Conservation (phyloP, 2,797 vertebrate species). For the Anniella stebbinsi region DNA sequence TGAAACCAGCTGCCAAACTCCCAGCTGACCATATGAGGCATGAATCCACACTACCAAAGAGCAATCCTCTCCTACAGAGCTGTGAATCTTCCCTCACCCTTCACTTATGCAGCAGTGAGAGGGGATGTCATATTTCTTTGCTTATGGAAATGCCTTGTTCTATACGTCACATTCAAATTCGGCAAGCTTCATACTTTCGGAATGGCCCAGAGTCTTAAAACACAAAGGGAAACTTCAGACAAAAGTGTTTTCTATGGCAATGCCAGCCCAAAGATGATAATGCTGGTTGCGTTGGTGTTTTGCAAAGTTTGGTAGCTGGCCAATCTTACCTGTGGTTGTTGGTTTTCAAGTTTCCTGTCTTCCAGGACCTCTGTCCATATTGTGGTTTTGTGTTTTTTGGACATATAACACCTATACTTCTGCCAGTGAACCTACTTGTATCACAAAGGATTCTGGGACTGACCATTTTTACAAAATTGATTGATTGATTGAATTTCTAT, state of each 20-base stretch:
- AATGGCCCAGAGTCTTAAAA: not conserved
- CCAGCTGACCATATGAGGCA: not conserved
- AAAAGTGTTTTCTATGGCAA: not conserved
- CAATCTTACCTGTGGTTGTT: not conserved
- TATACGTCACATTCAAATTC: not conserved
- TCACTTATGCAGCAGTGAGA: not conserved
- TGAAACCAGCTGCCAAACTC: conserved; percentile 36
- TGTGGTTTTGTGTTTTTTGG: not conserved
- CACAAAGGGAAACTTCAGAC: not conserved
- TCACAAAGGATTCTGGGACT: not conserved
- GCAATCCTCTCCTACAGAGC: accelerated
- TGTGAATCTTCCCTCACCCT: accelerated
- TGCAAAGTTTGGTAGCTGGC: no score
- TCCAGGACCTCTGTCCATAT: not conserved
- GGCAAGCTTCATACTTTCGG: not conserved
- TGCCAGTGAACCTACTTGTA: not conserved
- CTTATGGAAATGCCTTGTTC: not conserved
- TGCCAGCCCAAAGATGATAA: not conserved
- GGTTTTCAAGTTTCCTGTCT: not conserved
- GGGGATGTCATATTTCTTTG: not conserved
- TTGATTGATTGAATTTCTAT: no score
- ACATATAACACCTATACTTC: not conserved
- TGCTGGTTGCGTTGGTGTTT: not conserved
- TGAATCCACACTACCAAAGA: accelerated
- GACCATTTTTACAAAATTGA: not conserved